Evolutionary conservation across 2,113 vertebrate genomes (phyloP).

Genomic region (Ailuropoda melanoleuca): DNA sequence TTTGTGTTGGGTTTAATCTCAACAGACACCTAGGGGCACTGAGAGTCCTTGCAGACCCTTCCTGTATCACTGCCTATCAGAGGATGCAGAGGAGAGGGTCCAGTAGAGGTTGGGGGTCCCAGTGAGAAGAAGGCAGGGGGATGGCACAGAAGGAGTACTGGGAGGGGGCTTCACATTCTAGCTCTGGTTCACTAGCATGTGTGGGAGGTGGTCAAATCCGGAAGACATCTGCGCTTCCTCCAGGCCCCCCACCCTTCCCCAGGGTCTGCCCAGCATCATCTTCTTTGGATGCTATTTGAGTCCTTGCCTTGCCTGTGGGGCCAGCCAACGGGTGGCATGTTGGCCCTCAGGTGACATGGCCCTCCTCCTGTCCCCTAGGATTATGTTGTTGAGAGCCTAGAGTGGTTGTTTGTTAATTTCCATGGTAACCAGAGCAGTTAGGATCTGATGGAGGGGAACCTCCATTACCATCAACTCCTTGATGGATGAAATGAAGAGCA

Average conservation of each 20-base stretch:
- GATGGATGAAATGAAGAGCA: constrained; percentile 87
- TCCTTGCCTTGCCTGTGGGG: not conserved
- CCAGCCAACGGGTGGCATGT: not conserved
- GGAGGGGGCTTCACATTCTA: not conserved
- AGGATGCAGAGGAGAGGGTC: not conserved
- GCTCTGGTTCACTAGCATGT: constrained; percentile 89
- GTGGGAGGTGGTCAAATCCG: not conserved
- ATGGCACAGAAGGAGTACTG: not conserved
- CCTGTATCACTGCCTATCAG: not conserved
- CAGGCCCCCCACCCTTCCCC: not conserved
- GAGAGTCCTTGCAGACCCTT: not conserved
- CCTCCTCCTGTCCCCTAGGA: constrained; percentile 78
- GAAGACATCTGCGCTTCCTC: not conserved
- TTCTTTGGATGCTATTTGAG: not conserved
- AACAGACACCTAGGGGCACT: not conserved
- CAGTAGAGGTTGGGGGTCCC: not conserved
- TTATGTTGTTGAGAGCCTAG: constrained; percentile 89
- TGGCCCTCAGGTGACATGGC: not conserved
- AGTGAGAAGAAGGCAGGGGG: not conserved
- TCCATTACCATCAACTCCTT: constrained; percentile 90
- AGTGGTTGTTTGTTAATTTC: constrained; percentile 92
- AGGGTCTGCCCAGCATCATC: not conserved
- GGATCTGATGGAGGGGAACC: constrained; percentile 88
- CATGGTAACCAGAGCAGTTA: constrained; percentile 91
- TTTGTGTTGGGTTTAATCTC: not conserved